Base-by-base conservation (phyloP, 2,797 vertebrate genomes). In the Pitangus sulphuratus region DNA sequence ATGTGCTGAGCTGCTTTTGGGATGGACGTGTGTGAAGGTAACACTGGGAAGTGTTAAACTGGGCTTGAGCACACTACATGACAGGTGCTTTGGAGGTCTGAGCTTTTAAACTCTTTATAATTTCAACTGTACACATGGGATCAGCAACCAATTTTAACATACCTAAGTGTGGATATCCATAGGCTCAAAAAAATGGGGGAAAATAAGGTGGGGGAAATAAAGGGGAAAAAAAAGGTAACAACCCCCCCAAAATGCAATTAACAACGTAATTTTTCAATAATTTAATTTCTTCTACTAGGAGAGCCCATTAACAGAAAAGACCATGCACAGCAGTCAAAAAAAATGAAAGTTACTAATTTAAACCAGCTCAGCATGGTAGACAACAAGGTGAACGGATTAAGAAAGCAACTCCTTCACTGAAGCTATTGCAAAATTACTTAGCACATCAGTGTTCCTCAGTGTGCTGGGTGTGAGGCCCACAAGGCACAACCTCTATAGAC, bases 11-110 rank as follows among this genome's bases (percentile, higher is more conserved):
- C 16, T 82, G 68, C 37, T 82, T 82, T 69, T 20, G 31, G 68
- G 71, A 56, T 35, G 33, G 44, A 76, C 2, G 1, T 0, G 0
- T 9, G 25, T 2, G 3, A 64, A 82, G 40, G 20, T 35, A 42
- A 56, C 17, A 10, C 68, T 71, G 37, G 8, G 7, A 68, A 31
- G 17, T 18, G 22, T 57, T 89, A 33, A 64, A 45, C 4, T 37
- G 56, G 61, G 45, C 33, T 75, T 68, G 11, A 64, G 48, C 33
- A 71, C 16, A 26, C 30, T 21, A 31, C 3, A 7, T n/a, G 31
- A 25, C 54, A 30, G n/a, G 11, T 60, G 22, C 54, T 64, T 87
- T 48, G 54, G 58, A 84, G 54, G 85, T 48, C 7, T n/a, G 62
- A 79, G 50, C 42, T 84, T 68, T 78, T 53, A 31, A 87, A 78